Evolutionary conservation across 2,113 vertebrate species (phyloP), one percentile per base, ranked within the genome.

Genomic region (Callipepla californica): DNA sequence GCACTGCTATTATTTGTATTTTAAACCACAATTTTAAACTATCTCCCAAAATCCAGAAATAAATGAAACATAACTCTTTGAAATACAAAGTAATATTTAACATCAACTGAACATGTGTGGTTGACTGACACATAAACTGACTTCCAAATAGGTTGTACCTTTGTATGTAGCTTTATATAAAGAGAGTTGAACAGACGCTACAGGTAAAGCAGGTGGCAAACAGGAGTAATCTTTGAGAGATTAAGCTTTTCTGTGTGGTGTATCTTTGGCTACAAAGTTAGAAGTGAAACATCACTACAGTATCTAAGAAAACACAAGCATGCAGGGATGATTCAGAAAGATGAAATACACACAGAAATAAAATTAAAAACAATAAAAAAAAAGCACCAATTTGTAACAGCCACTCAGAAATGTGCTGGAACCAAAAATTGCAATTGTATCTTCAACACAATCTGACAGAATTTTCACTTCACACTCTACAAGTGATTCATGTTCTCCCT

Each of bases 81-180:
- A 55, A 22, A 11, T 44, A 59, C 15, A n/a, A 34, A 68, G n/a
- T 34, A 34, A 47, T 36, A 50, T 34, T 69, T 22, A 12, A 45
- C 7, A 4, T 3, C 25, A 84, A 0, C 21, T 73, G 50, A n/a
- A 36, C 23, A 28, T 9, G 7, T 2, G 6, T 6, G 3, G 1
- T 5, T 68, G 19, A n/a, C 36, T 38, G 36, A 14, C 21, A 23
- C 5, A 10, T 58, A 34, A 65, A 2, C 30, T 19, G 40, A 40
- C 42, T 70, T 42, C 14, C 47, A 67, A 68, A 1, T 6, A 62
- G 40, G 11, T 65, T 65, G 65, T 61, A 26, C 45, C 30, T 66
- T 70, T 34, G 30, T 30, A 48, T 40, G 53, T 7, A 30, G 36
- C 45, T 42, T 28, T 58, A 10, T 8, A 76, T 23, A 4, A 70